Percentiles rank a stretch among this genome's conserved stretches.
These are phyloP conservation scores for Chaenogobius annularis DNA, from an alignment of 2,113 vertebrate species.

Conservation along the genomic window DNA sequence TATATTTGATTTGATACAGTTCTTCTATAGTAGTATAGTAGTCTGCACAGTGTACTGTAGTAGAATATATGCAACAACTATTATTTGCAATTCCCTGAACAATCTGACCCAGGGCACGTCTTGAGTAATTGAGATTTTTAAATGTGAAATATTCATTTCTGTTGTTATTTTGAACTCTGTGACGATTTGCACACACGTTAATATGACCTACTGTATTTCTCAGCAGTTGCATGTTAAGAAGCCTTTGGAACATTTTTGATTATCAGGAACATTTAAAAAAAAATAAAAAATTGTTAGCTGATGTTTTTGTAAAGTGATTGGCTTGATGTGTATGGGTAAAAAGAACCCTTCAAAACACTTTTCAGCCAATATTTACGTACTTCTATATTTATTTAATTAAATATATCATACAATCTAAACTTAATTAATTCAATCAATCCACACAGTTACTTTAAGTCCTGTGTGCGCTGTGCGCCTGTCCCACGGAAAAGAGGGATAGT, in stretches of 20 bases:
- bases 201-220: neutral
- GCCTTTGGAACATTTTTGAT: neutral
- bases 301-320: neutral
- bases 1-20: too few species aligned
- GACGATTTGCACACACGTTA: neutral
- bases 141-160: neutral
- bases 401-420: neutral
- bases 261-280: too few species aligned
- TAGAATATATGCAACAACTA: neutral
- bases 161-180: neutral
- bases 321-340: neutral
- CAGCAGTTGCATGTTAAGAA: neutral
- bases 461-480: neutral
- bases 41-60: neutral
- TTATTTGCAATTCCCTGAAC: neutral
- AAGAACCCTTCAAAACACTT: neutral
- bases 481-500: neutral
- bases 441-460: neutral
- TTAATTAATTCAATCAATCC: too few species aligned
- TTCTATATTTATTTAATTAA: too few species aligned
- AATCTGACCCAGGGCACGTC: conserved; percentile 4
- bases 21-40: too few species aligned
- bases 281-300: too few species aligned
- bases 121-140: neutral
- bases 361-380: neutral